Percentiles rank a stretch among this genome's conserved stretches.
Evolutionary conservation across 1,140 invertebrate genomes (phyloP).

Genomic region (Drosophila nikananu): DNA sequence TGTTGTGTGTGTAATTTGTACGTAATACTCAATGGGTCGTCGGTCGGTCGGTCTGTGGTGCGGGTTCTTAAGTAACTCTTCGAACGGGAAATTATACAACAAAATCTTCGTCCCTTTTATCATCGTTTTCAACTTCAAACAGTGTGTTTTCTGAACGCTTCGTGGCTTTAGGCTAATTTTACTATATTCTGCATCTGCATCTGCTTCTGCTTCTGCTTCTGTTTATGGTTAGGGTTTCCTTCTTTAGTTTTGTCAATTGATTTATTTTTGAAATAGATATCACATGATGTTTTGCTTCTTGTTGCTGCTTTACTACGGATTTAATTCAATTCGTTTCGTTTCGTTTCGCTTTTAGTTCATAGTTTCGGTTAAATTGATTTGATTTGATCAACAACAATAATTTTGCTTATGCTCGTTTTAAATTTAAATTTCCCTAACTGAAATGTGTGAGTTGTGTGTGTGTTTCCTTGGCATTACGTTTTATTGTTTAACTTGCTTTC

Average conservation of each 20-base stretch:
- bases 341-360: slow-evolving; percentile 37
- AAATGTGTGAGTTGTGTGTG: slow-evolving; percentile 33
- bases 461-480: slow-evolving; percentile 33
- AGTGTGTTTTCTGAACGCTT: slow-evolving; percentile 50
- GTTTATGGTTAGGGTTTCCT: slow-evolving; percentile 46
- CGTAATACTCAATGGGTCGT: slow-evolving; percentile 19
- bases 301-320: slow-evolving; percentile 51
- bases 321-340: slow-evolving; percentile 44
- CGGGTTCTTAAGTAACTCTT: slow-evolving; percentile 38
- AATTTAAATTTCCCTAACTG: slow-evolving; percentile 42
- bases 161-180: slow-evolving; percentile 51
- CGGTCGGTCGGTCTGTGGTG: slow-evolving; percentile 15
- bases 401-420: slow-evolving; percentile 44
- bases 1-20: slow-evolving; percentile 26
- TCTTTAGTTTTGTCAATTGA: slow-evolving; percentile 65
- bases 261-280: slow-evolving; percentile 84
- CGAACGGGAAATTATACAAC: slow-evolving; percentile 37
- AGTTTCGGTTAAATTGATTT: slow-evolving; percentile 50
- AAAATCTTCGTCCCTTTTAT: slow-evolving; percentile 12
- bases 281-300: slow-evolving; percentile 79
- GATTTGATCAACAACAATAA: slow-evolving; percentile 63
- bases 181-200: slow-evolving; percentile 51
- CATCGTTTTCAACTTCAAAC: not conserved
- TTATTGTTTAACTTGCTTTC: slow-evolving; percentile 11
- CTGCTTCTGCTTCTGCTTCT: slow-evolving; percentile 5